A percentile compares a stretch with the other conserved stretches of the same genome.
Conservation (phyloP, 1,140 invertebrate genomes). For the Subanguina moxae region DNA sequence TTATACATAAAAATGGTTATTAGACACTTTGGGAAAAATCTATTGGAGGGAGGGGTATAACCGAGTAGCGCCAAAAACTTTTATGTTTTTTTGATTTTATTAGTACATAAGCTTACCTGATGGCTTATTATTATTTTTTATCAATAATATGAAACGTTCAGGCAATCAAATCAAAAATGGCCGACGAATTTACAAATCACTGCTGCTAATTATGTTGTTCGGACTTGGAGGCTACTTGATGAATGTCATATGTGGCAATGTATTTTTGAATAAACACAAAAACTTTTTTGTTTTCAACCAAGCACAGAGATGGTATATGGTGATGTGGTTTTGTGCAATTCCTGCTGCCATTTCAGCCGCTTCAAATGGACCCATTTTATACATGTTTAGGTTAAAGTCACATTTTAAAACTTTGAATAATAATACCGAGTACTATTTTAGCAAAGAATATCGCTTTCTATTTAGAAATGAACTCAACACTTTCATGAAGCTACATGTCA, state of each 20-base stretch:
- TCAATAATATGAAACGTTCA: background rate
- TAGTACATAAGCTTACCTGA: too few relatives aligned
- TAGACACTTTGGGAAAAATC: too few relatives aligned
- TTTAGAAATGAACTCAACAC: background rate
- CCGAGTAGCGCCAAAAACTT: too few relatives aligned
- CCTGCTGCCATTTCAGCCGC: background rate
- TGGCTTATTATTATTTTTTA: too few relatives aligned
- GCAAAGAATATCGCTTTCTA: background rate
- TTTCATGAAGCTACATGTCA: too few relatives aligned
- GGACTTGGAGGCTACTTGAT: background rate
- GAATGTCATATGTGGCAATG: background rate
- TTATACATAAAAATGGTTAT: too few relatives aligned
- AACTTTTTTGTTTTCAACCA: background rate
- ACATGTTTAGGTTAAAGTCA: background rate
- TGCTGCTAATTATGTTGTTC: background rate
- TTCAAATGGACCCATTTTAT: background rate
- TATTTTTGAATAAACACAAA: background rate
- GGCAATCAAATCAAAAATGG: background rate
- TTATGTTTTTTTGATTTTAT: too few relatives aligned
- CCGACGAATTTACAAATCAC: background rate
- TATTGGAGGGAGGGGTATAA: too few relatives aligned
- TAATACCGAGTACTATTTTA: background rate
- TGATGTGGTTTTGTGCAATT: background rate
- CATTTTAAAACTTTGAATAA: background rate
- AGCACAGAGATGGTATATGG: background rate